Conservation (phyloP, 2,888 invertebrate genomes). For the Agrochola circellaris region DNA sequence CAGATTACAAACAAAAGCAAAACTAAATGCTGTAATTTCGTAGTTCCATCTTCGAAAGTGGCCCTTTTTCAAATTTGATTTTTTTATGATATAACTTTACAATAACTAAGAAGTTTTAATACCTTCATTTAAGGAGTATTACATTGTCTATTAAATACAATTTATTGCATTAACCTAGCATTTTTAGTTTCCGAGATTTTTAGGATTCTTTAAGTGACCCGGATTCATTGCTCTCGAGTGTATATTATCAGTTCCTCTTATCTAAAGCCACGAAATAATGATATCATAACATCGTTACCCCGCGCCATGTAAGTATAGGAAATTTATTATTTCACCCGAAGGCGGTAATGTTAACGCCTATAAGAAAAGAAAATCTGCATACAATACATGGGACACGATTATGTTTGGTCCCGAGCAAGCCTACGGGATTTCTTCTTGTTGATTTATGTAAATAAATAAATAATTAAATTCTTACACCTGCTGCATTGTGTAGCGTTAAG, state of each 20-base stretch:
- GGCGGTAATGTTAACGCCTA: constrained; percentile 79
- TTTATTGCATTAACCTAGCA: too few species aligned
- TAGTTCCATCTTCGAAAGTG: too few species aligned
- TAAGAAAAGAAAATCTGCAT: constrained; percentile 83
- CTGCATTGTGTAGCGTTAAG: constrained; percentile 22
- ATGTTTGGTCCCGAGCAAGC: constrained; percentile 54
- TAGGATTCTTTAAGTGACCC: too few species aligned
- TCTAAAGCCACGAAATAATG: constrained; percentile 76
- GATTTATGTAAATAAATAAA: constrained; percentile 75
- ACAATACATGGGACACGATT: constrained; percentile 78
- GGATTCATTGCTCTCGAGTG: too few species aligned
- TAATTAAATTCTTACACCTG: constrained; percentile 70
- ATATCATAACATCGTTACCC: constrained; percentile 82
- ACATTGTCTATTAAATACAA: too few species aligned
- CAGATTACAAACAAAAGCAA: too few species aligned
- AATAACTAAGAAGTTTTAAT: too few species aligned
- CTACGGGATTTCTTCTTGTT: constrained; percentile 69
- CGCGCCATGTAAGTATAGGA: constrained; percentile 75
- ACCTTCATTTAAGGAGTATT: too few species aligned
- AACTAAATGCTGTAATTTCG: too few species aligned
- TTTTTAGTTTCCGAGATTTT: too few species aligned
- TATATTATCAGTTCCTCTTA: constrained; percentile 69
- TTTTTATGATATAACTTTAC: too few species aligned
- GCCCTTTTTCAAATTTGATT: too few species aligned
- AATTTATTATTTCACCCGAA: constrained; percentile 80